phyloP scores from a whole-genome alignment of 2,888 invertebrate genomes.

The Campopleginae sp. region DNA sequence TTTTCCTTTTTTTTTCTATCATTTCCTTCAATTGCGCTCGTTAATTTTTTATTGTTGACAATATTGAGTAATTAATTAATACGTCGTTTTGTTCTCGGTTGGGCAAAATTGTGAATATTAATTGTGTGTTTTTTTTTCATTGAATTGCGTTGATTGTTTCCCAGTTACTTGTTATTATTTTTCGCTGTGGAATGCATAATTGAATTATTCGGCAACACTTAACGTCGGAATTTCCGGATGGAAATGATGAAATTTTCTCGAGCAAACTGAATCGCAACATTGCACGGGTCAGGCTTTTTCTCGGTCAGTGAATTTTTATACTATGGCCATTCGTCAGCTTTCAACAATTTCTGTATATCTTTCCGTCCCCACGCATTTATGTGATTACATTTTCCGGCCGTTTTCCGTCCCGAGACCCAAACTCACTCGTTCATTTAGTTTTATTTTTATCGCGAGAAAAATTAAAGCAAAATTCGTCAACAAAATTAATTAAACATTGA shows the following conservation, averaged over 20 bases:
- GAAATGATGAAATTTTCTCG: conserved; percentile 1
- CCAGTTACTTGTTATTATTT: not conserved
- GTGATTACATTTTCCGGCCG: not conserved
- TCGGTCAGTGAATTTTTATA: conserved; percentile 38
- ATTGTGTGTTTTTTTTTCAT: not conserved
- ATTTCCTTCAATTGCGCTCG: not conserved
- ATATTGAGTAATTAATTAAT: not conserved
- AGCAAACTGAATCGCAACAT: conserved; percentile 1
- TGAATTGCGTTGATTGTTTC: not conserved
- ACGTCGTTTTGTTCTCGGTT: not conserved
- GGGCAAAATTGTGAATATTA: not conserved
- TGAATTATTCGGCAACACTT: conserved; percentile 29
- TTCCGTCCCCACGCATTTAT: not conserved
- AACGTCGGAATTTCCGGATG: not conserved
- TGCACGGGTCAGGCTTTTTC: not conserved
- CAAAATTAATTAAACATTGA: not conserved
- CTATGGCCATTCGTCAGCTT: conserved; percentile 10
- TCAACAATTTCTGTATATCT: not conserved
- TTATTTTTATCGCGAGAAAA: not conserved
- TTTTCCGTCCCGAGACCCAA: not conserved
- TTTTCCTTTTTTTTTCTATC: not conserved
- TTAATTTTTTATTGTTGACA: not conserved
- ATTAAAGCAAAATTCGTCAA: not conserved
- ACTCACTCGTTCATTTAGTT: not conserved
- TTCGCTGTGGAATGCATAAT: conserved; percentile 3